Conservation (phyloP, 2,888 invertebrate genomes). For the Drosophila pseudotalamancana region DNA sequence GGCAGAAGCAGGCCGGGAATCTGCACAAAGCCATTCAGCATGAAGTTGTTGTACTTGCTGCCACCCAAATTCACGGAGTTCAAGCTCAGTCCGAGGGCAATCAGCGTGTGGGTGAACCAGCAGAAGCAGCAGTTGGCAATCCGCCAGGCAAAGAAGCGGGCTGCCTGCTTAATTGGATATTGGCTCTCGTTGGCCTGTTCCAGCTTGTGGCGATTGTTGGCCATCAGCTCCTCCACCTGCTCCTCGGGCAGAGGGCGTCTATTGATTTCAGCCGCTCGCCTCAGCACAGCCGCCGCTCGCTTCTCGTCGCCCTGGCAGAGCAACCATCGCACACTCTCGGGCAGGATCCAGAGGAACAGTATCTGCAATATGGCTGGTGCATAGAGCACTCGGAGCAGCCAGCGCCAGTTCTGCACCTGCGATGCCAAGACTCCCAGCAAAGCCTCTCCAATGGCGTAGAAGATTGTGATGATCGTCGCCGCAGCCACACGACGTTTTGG, state of each 20-base stretch:
- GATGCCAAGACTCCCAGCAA: conserved; percentile 89
- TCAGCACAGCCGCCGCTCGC: conserved; percentile 86
- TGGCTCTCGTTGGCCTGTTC: conserved; percentile 65
- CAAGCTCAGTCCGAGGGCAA: conserved; percentile 92
- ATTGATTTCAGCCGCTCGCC: conserved; percentile 87
- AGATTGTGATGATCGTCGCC: conserved; percentile 89
- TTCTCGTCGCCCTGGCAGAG: conserved; percentile 86
- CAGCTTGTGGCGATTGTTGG: conserved; percentile 64
- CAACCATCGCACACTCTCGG: conserved; percentile 92
- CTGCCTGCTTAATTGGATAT: conserved; percentile 71
- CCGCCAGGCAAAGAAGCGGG: conserved; percentile 70
- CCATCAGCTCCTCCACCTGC: conserved; percentile 62
- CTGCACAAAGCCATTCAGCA: conserved; percentile 86
- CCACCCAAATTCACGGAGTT: conserved; percentile 90
- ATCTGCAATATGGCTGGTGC: conserved; percentile 88
- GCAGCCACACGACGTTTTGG: conserved; percentile 89
- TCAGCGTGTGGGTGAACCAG: conserved; percentile 91
- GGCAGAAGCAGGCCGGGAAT: conserved; percentile 89
- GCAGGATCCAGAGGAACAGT: conserved; percentile 88
- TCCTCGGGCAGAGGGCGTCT: conserved; percentile 63
- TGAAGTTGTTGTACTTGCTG: conserved; percentile 91
- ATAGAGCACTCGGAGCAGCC: conserved; percentile 88
- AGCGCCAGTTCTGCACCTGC: conserved; percentile 88
- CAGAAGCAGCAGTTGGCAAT: conserved; percentile 88
- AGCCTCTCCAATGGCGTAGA: conserved; percentile 89